phyloP scores from a whole-genome alignment of 2,113 vertebrate genomes.

The Nyctibius bracteatus region DNA sequence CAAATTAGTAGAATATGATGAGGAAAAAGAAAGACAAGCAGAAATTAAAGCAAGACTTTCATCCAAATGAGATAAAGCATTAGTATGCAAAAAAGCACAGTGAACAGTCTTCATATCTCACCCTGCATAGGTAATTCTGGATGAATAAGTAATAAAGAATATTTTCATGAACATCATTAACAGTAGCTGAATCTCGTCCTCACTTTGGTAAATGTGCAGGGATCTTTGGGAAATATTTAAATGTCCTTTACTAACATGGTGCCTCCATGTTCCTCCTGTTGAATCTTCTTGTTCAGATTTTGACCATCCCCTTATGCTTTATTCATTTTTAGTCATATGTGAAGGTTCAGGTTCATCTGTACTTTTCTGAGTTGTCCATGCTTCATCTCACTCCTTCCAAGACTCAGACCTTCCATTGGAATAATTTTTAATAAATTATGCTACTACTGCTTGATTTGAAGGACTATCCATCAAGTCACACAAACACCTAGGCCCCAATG shows the following conservation, averaged over 20 bases:
- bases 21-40: not conserved
- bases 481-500: not conserved
- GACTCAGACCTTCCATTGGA: not conserved
- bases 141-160: not conserved
- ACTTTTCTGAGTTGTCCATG: not conserved
- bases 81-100: not conserved
- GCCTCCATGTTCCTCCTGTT: not conserved
- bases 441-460: not conserved
- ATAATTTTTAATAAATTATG: not conserved
- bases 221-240: not conserved
- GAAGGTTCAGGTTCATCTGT: not conserved
- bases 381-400: not conserved
- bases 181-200: not conserved
- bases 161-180: not conserved
- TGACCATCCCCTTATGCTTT: not conserved
- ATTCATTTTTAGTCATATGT: not conserved
- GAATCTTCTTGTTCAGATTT: not conserved
- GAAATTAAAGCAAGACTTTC: not conserved
- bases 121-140: not conserved
- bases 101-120: not conserved
- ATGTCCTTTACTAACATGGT: not conserved
- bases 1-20: not conserved
- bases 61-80: not conserved
- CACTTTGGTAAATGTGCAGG: not conserved
- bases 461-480: not conserved